Base-by-base conservation (phyloP, 1,140 invertebrate species). In the Ips typographus region DNA sequence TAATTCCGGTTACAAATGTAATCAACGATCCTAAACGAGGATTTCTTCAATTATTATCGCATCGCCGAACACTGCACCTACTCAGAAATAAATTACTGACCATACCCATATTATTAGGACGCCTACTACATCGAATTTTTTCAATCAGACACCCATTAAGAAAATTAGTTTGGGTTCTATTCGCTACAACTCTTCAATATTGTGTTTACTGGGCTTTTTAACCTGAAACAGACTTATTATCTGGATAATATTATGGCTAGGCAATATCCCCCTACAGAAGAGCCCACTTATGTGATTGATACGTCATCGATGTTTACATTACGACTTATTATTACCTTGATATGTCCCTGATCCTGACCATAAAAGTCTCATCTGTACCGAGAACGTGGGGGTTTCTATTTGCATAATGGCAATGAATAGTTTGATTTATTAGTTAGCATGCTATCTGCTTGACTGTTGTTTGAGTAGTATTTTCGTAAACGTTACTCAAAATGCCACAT, bases 51-150 rank as follows among this genome's bases (percentile, higher is more conserved):
- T 68, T 68, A 68, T 60, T 52, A 68, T 52, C 39, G 65, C 65
- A 68, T 68, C 65, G 65, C 49, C 49, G 41, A 60, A 41, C 53
- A 57, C 58, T 41, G 56, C 65, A 53, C 65, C 65, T 57, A 68
- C 65, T 60, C 8, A 41, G 38, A 52, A 60, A 5, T 37, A 68
- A 60, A 60, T 68, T 68, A 68, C 58, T 68, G 65, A 68, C 65
- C 65, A 61, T 68, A 68, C 65, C 65, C 65, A 68, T 68, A 60
- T 68, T 68, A 68, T 68, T 68, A 60, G 39, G 38, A 22, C 65
- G 47, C 65, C 65, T 53, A 68, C 65, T 36, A 22, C 22, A 22
- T 53, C 4, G 39, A 3, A 66, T 66, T 65, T 65, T 64, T 63
- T 39, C 39, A 36, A 55, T 55, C 62, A 65, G 40, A 22, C 22